Evolutionary conservation across 2,113 vertebrate species (phyloP).

Genomic region (Chaetura pelagica): DNA sequence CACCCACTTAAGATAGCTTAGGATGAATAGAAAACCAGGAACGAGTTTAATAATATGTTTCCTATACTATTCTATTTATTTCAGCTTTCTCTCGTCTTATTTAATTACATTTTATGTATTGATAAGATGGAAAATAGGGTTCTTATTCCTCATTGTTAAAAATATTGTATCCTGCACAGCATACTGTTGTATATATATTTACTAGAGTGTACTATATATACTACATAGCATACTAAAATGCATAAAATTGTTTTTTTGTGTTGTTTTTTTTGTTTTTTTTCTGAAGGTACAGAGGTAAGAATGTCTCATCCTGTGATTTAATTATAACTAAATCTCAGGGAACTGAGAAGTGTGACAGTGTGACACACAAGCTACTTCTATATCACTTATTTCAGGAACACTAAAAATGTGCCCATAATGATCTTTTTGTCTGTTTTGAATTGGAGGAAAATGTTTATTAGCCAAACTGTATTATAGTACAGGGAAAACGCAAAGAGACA

Average conservation of each 20-base stretch:
- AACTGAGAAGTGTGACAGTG: accelerated
- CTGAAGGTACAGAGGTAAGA: not conserved
- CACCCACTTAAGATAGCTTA: not conserved
- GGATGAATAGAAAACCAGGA: not conserved
- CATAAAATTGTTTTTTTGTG: not conserved
- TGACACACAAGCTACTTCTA: not conserved
- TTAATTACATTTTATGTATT: not conserved
- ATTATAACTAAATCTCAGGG: not conserved
- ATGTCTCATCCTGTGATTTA: not conserved
- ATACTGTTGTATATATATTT: not conserved
- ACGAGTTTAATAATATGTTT: not conserved
- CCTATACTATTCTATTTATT: not conserved
- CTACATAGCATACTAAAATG: not conserved
- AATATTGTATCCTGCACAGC: not conserved
- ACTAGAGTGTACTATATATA: not conserved
- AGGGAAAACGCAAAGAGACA: not conserved
- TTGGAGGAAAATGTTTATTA: not conserved
- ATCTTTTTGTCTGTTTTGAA: not conserved
- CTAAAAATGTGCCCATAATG: not conserved
- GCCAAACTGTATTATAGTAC: not conserved
- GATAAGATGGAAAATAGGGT: not conserved
- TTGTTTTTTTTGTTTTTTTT: not conserved
- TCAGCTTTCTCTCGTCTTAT: not conserved
- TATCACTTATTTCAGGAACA: not conserved
- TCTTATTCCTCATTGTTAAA: not conserved